Conservation (phyloP, 2,113 vertebrate genomes). For the Puntigrus tetrazona region DNA sequence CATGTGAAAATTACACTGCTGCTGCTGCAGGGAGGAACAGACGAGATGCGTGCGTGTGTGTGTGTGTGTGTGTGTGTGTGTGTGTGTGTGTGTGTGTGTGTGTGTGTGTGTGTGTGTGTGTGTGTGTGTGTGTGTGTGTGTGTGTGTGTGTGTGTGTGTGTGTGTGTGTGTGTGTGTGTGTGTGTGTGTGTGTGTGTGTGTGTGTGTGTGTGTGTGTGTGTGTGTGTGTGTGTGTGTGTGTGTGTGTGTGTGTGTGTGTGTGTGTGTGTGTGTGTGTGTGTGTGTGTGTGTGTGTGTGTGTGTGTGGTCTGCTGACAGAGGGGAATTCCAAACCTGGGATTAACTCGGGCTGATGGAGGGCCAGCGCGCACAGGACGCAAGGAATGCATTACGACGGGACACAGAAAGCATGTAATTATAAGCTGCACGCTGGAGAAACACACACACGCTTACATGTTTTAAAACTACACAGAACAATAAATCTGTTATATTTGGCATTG, state of each 20-base stretch:
- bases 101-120: slow-evolving; percentile 32
- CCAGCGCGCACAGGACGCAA: slow-evolving; percentile 13
- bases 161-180: slow-evolving; percentile 50
- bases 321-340: slow-evolving; percentile 57
- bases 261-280: slow-evolving; percentile 36
- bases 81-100: slow-evolving; percentile 49
- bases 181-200: slow-evolving; percentile 39
- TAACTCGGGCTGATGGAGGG: slow-evolving; percentile 22
- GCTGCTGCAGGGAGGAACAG: slow-evolving; percentile 40
- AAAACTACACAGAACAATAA: not conserved
- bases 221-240: slow-evolving; percentile 2
- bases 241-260: slow-evolving; percentile 46
- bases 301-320: slow-evolving; percentile 55
- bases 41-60: not conserved
- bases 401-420: not conserved
- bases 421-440: not conserved
- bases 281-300: slow-evolving; percentile 40
- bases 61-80: slow-evolving; percentile 33
- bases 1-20: slow-evolving; percentile 46
- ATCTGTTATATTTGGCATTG: not conserved
- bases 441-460: not conserved
- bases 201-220: slow-evolving; percentile 32
- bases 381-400: slow-evolving; percentile 16
- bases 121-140: slow-evolving; percentile 49
- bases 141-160: slow-evolving; percentile 34